A percentile compares a stretch with the other conserved stretches of the same genome.
phyloP scores from a whole-genome alignment of 2,888 invertebrate genomes.

The Limnephilus rhombicus region DNA sequence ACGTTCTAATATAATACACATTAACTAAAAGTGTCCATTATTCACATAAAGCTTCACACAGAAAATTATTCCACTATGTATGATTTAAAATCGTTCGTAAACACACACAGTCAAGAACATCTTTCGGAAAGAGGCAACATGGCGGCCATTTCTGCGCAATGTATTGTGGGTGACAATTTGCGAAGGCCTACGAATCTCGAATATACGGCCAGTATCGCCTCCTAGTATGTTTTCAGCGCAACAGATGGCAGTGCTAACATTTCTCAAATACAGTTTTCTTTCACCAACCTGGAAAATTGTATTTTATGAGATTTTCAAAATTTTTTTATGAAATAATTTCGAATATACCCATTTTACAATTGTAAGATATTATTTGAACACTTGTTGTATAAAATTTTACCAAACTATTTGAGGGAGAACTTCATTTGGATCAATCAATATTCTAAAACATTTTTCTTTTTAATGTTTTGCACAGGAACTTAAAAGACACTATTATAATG shows the following conservation, averaged over 20 bases:
- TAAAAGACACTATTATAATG: not conserved
- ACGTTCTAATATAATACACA: slow-evolving; percentile 75
- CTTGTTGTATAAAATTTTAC: too few species aligned
- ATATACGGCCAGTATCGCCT: slow-evolving; percentile 67
- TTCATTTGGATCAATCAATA: not conserved
- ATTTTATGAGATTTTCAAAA: too few species aligned
- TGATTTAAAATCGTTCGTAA: slow-evolving; percentile 78
- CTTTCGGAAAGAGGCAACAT: slow-evolving; percentile 79
- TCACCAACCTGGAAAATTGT: not conserved
- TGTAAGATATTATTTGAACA: too few species aligned
- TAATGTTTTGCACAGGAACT: not conserved
- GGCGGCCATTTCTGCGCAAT: slow-evolving; percentile 80
- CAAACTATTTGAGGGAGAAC: too few species aligned
- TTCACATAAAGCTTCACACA: slow-evolving; percentile 79
- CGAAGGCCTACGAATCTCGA: slow-evolving; percentile 72
- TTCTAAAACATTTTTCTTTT: not conserved
- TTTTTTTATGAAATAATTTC: too few species aligned
- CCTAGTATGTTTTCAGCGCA: not conserved
- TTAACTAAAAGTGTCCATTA: slow-evolving; percentile 77
- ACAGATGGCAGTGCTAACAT: slow-evolving; percentile 47
- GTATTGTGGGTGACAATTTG: slow-evolving; percentile 79
- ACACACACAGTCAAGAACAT: slow-evolving; percentile 79
- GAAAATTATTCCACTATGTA: slow-evolving; percentile 76
- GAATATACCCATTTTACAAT: too few species aligned
- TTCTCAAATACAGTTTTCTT: not conserved